Base-by-base conservation (phyloP, 1,140 invertebrate species). In the Zaprionus kolodkinae region DNA sequence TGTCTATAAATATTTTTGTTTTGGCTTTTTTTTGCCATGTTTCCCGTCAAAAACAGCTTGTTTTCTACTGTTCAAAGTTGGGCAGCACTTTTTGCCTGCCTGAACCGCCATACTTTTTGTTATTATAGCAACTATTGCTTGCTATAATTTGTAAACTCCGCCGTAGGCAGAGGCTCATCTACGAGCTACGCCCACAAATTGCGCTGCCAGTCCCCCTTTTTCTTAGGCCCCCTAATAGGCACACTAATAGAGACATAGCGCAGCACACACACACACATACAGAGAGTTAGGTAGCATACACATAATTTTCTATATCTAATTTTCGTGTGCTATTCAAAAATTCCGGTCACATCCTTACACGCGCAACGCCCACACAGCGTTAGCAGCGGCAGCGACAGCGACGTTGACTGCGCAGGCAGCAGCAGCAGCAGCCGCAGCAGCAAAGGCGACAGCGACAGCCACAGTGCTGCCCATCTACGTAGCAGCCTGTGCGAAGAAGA, bases 341-440 rank as follows among this genome's bases (percentile, higher is more conserved):
- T 88, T 87, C 84, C 69, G 84, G 69, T 87, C 83, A 87, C 83
- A 87, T 88, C 84, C 83, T 88, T 87, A 77, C 82, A 86, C 82
- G 82, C 82, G 84, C 83, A 88, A 87, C 83, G 83, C 83, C 83
- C 76, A 87, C 83, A 78, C 76, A 48, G 62, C 66, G 78, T 30
- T 30, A 30, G 27, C 27, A 6, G 4, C 25, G 25, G 25, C 25
- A 27, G 27, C 76, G 38, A 64, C 60, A 72, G 43, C 43, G 35
- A 17, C 61, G 54, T 38, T 6, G 43, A 59, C 59, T 50, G 72
- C 52, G 50, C 64, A 68, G 71, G 72, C 72, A 73, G 76, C 76
- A 76, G 79, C 67, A 21, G 21, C 21, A 76, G 79, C 67, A 21
- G 21, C 21, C 21, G 21, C 21, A 21, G 6, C 27, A 30, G 27